Conservation (phyloP, 2,888 invertebrate species). For the Anthrax anthrax region DNA sequence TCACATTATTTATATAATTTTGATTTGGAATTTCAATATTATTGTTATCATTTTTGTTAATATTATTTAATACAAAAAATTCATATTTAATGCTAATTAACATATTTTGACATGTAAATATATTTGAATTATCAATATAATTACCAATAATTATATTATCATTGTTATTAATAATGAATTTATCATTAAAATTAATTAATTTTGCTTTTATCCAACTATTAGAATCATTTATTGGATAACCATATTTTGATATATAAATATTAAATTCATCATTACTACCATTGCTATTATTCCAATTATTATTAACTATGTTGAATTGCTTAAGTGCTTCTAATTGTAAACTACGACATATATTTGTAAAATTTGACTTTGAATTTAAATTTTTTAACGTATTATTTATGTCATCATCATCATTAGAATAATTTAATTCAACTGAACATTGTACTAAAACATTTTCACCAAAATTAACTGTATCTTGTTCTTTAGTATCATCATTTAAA, state of each 20-base stretch:
- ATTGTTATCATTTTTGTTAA: no score
- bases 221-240: conserved; percentile 21
- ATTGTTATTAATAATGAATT: conserved; percentile 14
- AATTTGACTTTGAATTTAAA: conserved; percentile 16
- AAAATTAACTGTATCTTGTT: conserved; percentile 17
- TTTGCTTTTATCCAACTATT: conserved; percentile 23
- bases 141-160: conserved; percentile 20
- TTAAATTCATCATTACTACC: no score
- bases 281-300: no score
- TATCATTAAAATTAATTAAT: conserved; percentile 11
- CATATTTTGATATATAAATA: conserved; percentile 22
- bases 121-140: conserved; percentile 11
- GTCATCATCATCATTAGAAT: conserved; percentile 5
- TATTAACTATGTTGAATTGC: no score
- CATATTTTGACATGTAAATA: conserved; percentile 28
- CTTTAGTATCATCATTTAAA: background rate
- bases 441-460: conserved; percentile 22
- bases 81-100: conserved; percentile 24
- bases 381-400: background rate
- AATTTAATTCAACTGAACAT: conserved; percentile 20
- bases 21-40: conserved; percentile 22
- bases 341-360: conserved; percentile 22
- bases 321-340: conserved; percentile 19
- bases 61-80: conserved; percentile 19
- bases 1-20: conserved; percentile 20